These are phyloP conservation scores for Tragelaphus strepsiceros DNA, from an alignment of 2,113 vertebrate genomes.

Conservation along the genomic window DNA sequence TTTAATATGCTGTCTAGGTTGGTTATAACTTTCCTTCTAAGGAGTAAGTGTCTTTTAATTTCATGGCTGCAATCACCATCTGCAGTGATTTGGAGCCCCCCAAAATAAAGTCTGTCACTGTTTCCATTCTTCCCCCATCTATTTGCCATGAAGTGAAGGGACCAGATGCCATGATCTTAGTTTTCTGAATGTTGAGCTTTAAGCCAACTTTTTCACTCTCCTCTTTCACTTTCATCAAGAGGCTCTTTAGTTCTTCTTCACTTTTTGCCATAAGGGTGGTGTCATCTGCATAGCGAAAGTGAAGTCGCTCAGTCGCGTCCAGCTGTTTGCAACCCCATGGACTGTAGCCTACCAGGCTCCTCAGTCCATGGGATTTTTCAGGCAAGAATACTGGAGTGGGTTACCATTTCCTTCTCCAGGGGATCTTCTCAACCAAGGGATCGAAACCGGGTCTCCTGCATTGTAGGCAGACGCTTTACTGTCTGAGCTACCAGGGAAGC, in stretches of 20 bases:
- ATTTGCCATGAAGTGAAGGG: not conserved
- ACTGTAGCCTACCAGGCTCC: too few relatives aligned
- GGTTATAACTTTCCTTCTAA: not conserved
- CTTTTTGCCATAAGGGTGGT: not conserved
- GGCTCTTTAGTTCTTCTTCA: not conserved
- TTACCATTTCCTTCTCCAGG: too few relatives aligned
- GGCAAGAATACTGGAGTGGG: too few relatives aligned
- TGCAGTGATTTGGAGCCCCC: not conserved
- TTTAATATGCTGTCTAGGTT: not conserved
- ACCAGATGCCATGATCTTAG: not conserved
- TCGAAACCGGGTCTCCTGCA: rapidly evolving
- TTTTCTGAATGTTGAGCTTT: not conserved
- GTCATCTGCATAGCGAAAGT: not conserved
- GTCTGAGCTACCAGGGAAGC: too few relatives aligned
- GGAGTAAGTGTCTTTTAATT: not conserved
- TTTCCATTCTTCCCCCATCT: not conserved
- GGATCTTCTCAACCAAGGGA: too few relatives aligned
- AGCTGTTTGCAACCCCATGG: too few relatives aligned
- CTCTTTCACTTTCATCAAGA: not conserved
- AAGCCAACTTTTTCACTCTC: not conserved
- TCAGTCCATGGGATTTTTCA: too few relatives aligned
- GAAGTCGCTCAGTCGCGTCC: rapidly evolving
- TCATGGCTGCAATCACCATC: not conserved
- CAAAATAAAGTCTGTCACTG: not conserved
- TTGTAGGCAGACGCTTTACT: too few relatives aligned